Evolutionary conservation across 30 jellyfish, hydroid and myxozoan genomes (phyloP).

Genomic region (Hydractinia echinata): DNA sequence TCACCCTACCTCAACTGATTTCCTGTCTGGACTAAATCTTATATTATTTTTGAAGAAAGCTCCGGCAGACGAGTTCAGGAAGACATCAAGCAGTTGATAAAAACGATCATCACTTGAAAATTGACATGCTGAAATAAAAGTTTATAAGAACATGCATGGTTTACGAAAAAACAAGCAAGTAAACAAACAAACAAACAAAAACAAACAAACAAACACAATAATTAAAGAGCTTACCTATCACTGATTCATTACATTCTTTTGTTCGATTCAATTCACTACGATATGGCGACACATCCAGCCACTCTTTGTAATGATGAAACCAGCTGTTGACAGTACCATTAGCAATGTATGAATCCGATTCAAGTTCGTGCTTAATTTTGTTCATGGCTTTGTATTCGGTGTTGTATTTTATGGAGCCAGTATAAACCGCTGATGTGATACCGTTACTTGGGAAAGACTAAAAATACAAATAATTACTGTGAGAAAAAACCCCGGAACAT

Average conservation of each 20-base stretch:
- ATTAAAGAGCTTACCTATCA: neutral
- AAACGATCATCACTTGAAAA: neutral
- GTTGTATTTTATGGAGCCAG: conserved; percentile 59
- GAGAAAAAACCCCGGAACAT: too few relatives aligned
- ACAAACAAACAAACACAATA: neutral
- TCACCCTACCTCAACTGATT: neutral
- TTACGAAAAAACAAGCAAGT: neutral
- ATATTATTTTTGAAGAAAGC: neutral
- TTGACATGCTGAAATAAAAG: neutral
- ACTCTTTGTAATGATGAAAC: conserved; percentile 39
- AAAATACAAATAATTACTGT: neutral
- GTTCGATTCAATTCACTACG: neutral
- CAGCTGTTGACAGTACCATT: conserved; percentile 55
- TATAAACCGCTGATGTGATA: conserved; percentile 36
- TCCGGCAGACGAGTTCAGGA: neutral
- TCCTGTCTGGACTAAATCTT: neutral
- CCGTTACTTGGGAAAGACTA: conserved; percentile 79
- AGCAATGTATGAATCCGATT: conserved; percentile 33
- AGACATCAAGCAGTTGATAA: neutral
- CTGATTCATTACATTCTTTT: conserved; percentile 3
- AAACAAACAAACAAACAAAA: neutral
- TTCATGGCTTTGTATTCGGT: conserved; percentile 38
- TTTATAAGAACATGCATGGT: neutral
- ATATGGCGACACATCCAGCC: conserved; percentile 31
- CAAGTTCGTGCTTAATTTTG: conserved; percentile 16